Conservation (phyloP, 2,113 vertebrate species). For the Pedetes capensis region DNA sequence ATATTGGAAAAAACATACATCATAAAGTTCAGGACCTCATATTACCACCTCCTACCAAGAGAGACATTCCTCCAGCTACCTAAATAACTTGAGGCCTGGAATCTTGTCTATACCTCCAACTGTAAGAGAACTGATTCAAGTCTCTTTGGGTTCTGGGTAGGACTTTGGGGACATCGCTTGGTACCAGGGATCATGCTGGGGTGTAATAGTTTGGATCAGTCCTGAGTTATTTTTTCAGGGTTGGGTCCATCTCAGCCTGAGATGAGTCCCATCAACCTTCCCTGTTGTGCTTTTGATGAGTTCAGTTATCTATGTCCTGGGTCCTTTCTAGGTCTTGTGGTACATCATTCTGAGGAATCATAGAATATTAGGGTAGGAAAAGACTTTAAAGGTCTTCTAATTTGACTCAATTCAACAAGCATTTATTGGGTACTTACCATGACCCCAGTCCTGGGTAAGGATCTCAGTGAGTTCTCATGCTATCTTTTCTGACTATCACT, state of each 20-base stretch:
- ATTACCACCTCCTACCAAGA: neutral
- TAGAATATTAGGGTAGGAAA: neutral
- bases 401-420: neutral
- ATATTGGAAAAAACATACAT: neutral
- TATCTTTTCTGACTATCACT: slow-evolving; percentile 1
- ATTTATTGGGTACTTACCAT: neutral
- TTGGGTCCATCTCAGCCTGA: neutral
- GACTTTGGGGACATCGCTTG: neutral
- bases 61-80: neutral
- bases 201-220: neutral
- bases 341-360: slow-evolving; percentile 27
- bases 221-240: neutral
- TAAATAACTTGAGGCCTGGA: neutral
- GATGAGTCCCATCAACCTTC: neutral
- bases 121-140: neutral
- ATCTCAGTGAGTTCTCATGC: neutral
- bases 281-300: neutral
- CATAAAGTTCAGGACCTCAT: neutral
- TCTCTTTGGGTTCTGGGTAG: neutral
- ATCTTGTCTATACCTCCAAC: neutral
- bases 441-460: neutral
- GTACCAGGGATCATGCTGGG: neutral
- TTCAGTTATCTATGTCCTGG: neutral
- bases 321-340: neutral
- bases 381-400: neutral